Percentiles rank a stretch among this genome's conserved stretches.
These are phyloP conservation scores for Drosophila watanabei DNA, from an alignment of 1,140 invertebrate genomes.

Conservation along the genomic window DNA sequence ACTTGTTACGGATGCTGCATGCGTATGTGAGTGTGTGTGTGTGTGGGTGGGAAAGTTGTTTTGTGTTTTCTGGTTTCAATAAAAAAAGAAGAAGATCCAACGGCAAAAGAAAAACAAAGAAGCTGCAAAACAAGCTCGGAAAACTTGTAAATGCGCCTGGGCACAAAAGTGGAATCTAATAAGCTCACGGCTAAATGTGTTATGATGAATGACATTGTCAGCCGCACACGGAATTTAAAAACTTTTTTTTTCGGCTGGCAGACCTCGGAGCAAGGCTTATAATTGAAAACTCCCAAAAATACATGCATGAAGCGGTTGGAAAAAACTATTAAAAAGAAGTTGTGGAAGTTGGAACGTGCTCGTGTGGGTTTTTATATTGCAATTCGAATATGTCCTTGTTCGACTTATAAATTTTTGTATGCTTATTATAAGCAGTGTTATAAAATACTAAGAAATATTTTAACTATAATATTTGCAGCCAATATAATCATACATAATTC, in stretches of 20 bases:
- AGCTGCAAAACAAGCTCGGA: conserved; percentile 57
- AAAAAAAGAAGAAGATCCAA: conserved; percentile 31
- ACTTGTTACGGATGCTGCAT: conserved; percentile 68
- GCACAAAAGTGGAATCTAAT: conserved; percentile 83
- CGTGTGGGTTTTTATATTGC: too few relatives aligned
- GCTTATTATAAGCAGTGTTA: neutral
- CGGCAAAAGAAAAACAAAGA: conserved; percentile 8
- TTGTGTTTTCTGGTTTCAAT: conserved; percentile 54
- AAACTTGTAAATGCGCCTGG: conserved; percentile 80
- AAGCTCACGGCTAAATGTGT: conserved; percentile 83
- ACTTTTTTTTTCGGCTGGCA: conserved; percentile 35
- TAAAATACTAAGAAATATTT: neutral
- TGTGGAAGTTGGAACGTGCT: neutral
- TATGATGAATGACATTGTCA: conserved; percentile 84
- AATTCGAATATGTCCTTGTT: neutral
- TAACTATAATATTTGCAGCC: rapidly evolving
- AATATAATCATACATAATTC: neutral
- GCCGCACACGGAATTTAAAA: conserved; percentile 76
- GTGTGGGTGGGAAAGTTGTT: conserved; percentile 60
- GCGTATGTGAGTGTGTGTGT: conserved; percentile 57
- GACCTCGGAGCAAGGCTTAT: conserved; percentile 57
- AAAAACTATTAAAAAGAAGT: conserved; percentile 9
- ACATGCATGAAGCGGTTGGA: conserved; percentile 3
- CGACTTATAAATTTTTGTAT: neutral
- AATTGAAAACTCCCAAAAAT: conserved; percentile 67